A percentile compares a stretch with the other conserved stretches of the same genome.
These are phyloP conservation scores for Willisornis vidua DNA, from an alignment of 2,113 vertebrate genomes.

Conservation along the genomic window DNA sequence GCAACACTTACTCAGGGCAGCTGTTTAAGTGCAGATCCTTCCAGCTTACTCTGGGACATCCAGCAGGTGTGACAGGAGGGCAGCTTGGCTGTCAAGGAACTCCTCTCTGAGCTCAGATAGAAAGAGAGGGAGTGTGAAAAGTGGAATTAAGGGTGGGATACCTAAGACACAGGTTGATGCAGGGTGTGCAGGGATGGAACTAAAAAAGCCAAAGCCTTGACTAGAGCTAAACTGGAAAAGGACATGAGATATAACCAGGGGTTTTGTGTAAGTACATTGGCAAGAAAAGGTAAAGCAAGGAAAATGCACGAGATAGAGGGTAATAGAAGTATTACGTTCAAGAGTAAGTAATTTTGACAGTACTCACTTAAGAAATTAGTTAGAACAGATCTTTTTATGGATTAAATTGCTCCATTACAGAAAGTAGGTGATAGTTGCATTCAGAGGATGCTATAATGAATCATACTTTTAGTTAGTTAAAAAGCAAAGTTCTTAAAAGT, in stretches of 20 bases:
- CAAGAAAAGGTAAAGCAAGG: not conserved
- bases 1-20: not conserved
- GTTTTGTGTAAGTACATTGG: not conserved
- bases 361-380: not conserved
- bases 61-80: not conserved
- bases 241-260: rapidly evolving
- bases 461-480: not conserved
- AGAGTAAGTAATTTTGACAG: not conserved
- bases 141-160: not conserved
- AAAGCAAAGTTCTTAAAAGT: not conserved
- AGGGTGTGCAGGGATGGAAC: not conserved
- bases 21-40: not conserved
- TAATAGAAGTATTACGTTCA: not conserved
- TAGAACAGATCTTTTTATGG: not conserved
- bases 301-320: not conserved
- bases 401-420: not conserved
- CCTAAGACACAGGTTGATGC: not conserved
- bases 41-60: not conserved
- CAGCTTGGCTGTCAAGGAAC: not conserved
- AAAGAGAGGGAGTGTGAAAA: not conserved
- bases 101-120: not conserved
- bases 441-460: not conserved
- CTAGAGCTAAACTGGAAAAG: not conserved
- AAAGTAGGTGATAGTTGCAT: not conserved
- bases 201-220: not conserved